Conservation (phyloP, 2,888 invertebrate species). For the Meiosimyza platycephala region DNA sequence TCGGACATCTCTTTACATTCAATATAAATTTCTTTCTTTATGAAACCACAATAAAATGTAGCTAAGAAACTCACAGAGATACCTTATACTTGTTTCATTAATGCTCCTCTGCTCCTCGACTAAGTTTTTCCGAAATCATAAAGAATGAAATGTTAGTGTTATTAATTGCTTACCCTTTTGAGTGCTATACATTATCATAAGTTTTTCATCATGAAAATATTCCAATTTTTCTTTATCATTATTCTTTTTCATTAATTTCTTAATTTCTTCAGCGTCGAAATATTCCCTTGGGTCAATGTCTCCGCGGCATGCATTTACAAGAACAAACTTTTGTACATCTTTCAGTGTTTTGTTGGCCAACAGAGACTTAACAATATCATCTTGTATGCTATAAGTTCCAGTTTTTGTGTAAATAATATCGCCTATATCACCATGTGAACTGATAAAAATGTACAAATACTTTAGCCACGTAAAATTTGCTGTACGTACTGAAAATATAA, state of each 20-base stretch:
- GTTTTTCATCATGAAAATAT: not conserved
- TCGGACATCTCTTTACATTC: no score
- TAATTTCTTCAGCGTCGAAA: not conserved
- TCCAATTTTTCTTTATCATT: not conserved
- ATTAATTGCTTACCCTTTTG: not conserved
- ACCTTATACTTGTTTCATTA: no score
- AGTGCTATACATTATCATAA: constrained; percentile 17
- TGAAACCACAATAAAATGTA: no score
- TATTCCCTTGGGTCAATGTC: not conserved
- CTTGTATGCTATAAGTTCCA: constrained; percentile 16
- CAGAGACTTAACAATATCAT: constrained; percentile 4
- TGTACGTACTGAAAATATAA: constrained; percentile 14
- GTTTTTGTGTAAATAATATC: constrained; percentile 28
- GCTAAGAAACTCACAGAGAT: no score
- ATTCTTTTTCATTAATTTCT: not conserved
- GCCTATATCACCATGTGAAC: constrained; percentile 22
- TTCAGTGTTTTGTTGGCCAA: constrained; percentile 13
- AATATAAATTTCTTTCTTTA: no score
- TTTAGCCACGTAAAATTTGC: not conserved
- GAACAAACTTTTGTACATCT: constrained; percentile 10
- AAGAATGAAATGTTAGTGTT: no score
- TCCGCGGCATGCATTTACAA: constrained; percentile 29
- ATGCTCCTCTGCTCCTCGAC: no score
- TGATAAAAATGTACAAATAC: constrained; percentile 2
- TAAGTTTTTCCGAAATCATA: no score